Percentiles rank a stretch among this genome's conserved stretches.
phyloP scores from a whole-genome alignment of 1,140 invertebrate genomes.

The Dermatophagoides farinae region DNA sequence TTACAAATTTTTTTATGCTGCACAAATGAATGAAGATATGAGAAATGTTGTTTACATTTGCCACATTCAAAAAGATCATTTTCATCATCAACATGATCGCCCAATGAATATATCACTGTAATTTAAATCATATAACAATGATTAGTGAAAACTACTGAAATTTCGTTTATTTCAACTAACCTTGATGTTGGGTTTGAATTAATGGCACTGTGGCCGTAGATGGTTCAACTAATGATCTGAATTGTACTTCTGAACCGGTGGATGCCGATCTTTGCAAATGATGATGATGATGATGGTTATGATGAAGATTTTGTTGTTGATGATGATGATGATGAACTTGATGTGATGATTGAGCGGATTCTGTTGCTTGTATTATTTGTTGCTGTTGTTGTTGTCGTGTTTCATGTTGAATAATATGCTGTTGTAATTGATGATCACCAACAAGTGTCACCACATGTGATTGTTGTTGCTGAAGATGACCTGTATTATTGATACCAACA shows the following conservation, averaged over 20 bases:
- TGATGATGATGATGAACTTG: neutral
- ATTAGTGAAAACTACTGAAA: no score
- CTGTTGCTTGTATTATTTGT: neutral
- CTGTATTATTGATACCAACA: neutral
- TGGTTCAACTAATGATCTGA: no score
- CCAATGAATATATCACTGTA: neutral
- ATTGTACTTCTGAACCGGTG: no score
- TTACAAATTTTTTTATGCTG: constrained; percentile 33
- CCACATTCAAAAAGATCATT: constrained; percentile 45
- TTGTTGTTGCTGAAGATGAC: neutral
- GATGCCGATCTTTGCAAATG: neutral
- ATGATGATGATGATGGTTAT: neutral
- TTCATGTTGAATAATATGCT: no score
- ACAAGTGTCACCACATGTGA: neutral
- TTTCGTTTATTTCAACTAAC: no score
- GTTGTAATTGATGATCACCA: neutral
- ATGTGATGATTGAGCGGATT: neutral
- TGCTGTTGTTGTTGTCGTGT: neutral
- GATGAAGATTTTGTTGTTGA: neutral
- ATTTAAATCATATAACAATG: neutral
- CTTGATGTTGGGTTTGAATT: no score
- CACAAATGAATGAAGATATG: constrained; percentile 34
- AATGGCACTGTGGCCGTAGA: no score
- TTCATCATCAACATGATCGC: constrained; percentile 27
- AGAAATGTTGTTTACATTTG: constrained; percentile 43